These are phyloP conservation scores for Tetragonula clypearis DNA, from an alignment of 1,140 invertebrate genomes.

Conservation along the genomic window DNA sequence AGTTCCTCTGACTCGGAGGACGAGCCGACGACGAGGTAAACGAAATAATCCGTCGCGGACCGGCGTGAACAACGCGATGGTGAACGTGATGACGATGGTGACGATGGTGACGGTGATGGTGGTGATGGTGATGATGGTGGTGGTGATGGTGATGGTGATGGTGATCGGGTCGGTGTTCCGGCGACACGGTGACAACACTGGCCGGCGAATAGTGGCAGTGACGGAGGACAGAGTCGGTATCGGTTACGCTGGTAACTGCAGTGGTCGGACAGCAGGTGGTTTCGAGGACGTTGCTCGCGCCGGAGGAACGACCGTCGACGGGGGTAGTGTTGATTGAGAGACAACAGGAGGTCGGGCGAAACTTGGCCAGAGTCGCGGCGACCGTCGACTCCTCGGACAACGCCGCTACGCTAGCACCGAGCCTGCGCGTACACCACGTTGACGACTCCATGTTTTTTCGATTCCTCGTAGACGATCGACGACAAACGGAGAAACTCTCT, in stretches of 20 bases:
- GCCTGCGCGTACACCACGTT: conserved; percentile 39
- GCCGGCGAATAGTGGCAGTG: no score
- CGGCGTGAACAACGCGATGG: background rate
- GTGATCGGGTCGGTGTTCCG: no score
- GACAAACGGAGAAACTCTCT: no score
- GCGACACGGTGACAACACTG: no score
- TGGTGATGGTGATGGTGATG: no score
- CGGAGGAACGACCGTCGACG: background rate
- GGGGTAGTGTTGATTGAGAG: background rate
- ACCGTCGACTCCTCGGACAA: conserved; percentile 11
- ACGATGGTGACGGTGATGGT: no score
- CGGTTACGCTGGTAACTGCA: no score
- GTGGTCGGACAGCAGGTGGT: background rate
- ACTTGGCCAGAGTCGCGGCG: background rate
- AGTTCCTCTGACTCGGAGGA: background rate
- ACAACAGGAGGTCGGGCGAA: background rate
- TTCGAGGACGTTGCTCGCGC: background rate
- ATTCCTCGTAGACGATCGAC: background rate
- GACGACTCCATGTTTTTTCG: conserved; percentile 45
- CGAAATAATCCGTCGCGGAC: background rate
- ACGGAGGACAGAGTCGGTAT: background rate
- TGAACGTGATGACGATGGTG: no score
- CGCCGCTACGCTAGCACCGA: background rate
- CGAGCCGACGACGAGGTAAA: background rate
- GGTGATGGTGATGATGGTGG: no score